Base-by-base conservation (phyloP, 2,113 vertebrate species). In the Strigops habroptila region DNA sequence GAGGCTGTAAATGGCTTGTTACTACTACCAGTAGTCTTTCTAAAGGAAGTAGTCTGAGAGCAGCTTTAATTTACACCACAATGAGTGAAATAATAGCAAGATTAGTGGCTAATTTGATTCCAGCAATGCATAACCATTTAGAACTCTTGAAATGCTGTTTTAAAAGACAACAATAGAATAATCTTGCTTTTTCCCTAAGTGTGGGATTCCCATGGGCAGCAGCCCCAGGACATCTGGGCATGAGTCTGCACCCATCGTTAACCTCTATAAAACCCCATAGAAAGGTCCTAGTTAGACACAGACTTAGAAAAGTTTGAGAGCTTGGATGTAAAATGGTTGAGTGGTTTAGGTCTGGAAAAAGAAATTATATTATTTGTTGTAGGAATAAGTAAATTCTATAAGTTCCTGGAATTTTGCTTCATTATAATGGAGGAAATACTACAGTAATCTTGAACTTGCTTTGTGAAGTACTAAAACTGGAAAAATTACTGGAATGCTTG, bases 301-400 rank as follows among this genome's bases (percentile, higher is more conserved):
- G 12, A 5, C 35, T 22, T 41, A 52, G 63, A 33, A 73, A 77
- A 18, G 16, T 5, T 21, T 8, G 13, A 39, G 27, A 57, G 7
- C 35, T 75, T 14, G 22, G 12, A 6, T 12, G 14, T 28, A 41
- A 87, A 70, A 12, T 0, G 0, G 7, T 11, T 18, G 18, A 44
- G 12, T 18, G 10, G 53, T 53, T 82, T 48, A 48, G 14, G 59
- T 35, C 25, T 48, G 21, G 63, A 43, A 35, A 74, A 83, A 65
- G 3, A 46, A 35, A 15, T 64, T 12, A 3, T 3, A 4, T 53
- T 19, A 2, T 35, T 70, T 82, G 4, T 33, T 46, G 15, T 13
- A 67, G 48, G 18, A 67, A 63, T 3, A 25, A 27, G 18, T 11
- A 30, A 44, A 8, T 53, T 53, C 23, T 46, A 1, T 7, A 73